phyloP scores from a whole-genome alignment of 2,113 vertebrate species.

The Ailuropoda melanoleuca region DNA sequence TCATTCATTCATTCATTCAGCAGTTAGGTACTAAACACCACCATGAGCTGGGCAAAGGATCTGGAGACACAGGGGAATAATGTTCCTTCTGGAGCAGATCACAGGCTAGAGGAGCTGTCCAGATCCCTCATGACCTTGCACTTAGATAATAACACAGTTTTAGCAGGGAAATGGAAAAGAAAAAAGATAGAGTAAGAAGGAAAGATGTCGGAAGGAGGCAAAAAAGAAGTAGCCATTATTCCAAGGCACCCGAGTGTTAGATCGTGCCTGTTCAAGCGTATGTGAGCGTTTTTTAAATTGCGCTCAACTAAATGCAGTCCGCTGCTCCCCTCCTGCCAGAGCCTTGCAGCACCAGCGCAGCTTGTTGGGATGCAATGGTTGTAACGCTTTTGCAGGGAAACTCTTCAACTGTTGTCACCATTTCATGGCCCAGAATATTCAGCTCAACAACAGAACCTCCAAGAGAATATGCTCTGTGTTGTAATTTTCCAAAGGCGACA shows the following conservation, averaged over 20 bases:
- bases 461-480: constrained; percentile 68
- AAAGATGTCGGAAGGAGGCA: neutral
- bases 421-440: constrained; percentile 44
- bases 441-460: constrained; percentile 56
- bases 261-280: neutral
- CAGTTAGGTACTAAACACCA: neutral
- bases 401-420: constrained; percentile 55
- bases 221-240: neutral
- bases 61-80: neutral
- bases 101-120: neutral
- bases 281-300: neutral
- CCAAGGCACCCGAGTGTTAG: neutral
- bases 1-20: neutral
- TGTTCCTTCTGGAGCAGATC: neutral
- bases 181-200: neutral
- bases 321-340: neutral
- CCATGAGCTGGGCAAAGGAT: neutral
- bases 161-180: neutral
- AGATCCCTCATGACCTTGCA: neutral
- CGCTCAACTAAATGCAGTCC: neutral
- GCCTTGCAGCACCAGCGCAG: neutral
- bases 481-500: constrained; percentile 67
- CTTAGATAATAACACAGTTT: neutral
- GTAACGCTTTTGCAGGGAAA: constrained; percentile 22
- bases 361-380: neutral